phyloP scores from a whole-genome alignment of 2,113 vertebrate genomes.

The Columbina picui region DNA sequence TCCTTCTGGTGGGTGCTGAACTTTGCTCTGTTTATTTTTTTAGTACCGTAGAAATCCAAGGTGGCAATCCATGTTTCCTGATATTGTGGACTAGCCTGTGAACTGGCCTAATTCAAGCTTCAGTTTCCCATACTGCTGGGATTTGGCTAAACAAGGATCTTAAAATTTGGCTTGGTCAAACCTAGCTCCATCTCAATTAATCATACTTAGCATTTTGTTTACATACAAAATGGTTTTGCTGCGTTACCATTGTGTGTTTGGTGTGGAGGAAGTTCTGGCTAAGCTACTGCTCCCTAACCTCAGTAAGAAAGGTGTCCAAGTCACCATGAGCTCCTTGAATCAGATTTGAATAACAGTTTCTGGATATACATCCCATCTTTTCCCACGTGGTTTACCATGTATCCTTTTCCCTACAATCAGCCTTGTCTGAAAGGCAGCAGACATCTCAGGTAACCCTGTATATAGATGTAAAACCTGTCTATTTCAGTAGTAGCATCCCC shows the following conservation, averaged over 20 bases:
- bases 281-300: neutral
- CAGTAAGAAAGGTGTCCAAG: neutral
- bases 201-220: rapidly evolving
- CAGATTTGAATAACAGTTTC: neutral
- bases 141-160: neutral
- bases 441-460: neutral
- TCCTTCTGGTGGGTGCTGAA: neutral
- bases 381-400: neutral
- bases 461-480: neutral
- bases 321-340: neutral
- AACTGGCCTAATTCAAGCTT: neutral
- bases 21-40: neutral
- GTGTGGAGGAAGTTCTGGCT: neutral
- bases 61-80: neutral
- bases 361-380: neutral
- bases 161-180: neutral
- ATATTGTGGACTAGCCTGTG: neutral
- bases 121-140: neutral
- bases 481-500: neutral
- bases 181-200: neutral
- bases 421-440: neutral
- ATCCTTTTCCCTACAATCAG: neutral
- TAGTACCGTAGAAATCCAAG: neutral
- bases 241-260: neutral
- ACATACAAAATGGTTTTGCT: neutral